Evolutionary conservation across 1,140 invertebrate species (phyloP).

Genomic region (Conopomorpha cramerella): DNA sequence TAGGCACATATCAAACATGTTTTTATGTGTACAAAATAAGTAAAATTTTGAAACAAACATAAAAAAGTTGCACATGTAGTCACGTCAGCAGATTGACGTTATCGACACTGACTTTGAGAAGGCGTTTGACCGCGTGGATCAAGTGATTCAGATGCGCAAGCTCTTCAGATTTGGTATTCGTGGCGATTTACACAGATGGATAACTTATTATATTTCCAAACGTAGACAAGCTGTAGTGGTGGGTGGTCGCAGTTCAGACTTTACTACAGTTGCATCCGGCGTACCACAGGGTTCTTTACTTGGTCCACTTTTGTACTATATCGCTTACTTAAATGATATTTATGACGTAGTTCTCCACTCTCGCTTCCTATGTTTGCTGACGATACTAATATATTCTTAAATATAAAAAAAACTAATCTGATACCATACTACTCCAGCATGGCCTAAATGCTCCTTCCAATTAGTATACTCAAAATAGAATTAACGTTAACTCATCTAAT

Average conservation of each 20-base stretch:
- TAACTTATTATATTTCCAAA: neutral
- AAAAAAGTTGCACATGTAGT: constrained; percentile 7
- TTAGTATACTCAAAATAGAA: neutral
- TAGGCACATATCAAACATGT: too few species aligned
- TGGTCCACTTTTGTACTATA: neutral
- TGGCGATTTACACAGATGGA: neutral
- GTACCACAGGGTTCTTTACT: too few species aligned
- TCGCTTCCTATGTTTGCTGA: neutral
- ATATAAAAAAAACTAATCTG: neutral
- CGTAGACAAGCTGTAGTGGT: too few species aligned
- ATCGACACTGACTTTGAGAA: constrained; percentile 17
- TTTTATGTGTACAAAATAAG: too few species aligned
- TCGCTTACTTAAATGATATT: constrained; percentile 1
- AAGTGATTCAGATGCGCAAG: constrained; percentile 1
- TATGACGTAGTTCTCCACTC: neutral
- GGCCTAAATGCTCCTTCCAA: neutral
- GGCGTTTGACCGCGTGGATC: constrained; percentile 13
- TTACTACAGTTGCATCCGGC: neutral
- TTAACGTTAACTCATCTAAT: too few species aligned
- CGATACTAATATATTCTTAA: constrained; percentile 1
- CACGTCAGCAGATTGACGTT: constrained; percentile 11
- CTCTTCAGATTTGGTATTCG: neutral
- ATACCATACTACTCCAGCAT: neutral
- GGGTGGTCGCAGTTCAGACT: neutral
- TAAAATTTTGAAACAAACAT: too few species aligned